Evolutionary conservation across 1,140 invertebrate genomes (phyloP).

Genomic region (Aphelinus certus): DNA sequence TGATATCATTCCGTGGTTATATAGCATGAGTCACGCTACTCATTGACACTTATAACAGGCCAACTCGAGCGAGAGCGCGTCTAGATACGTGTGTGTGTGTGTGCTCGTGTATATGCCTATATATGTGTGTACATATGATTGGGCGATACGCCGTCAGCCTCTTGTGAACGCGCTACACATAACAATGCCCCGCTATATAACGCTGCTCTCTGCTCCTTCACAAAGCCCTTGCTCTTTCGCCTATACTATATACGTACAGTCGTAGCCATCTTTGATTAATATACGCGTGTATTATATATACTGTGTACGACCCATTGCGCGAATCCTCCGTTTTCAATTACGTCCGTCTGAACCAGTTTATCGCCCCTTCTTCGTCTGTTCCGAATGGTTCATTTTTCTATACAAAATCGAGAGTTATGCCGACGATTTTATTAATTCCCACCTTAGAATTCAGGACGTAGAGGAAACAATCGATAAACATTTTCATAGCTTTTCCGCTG

Average conservation of each 20-base stretch:
- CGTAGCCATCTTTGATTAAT: constrained; percentile 6
- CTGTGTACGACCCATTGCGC: no score
- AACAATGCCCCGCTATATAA: constrained; percentile 9
- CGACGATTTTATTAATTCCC: no score
- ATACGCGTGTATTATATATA: no score
- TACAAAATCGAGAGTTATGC: neutral
- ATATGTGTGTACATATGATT: constrained; percentile 15
- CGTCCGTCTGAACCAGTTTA: constrained; percentile 1
- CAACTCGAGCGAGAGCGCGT: neutral
- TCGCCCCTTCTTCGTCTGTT: neutral
- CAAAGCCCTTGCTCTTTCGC: constrained; percentile 32
- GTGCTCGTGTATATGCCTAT: neutral
- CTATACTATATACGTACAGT: neutral
- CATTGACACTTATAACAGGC: constrained; percentile 32
- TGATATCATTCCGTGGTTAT: constrained; percentile 36
- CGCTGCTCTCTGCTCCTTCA: constrained; percentile 1
- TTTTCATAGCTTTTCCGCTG: no score
- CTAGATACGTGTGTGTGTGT: neutral
- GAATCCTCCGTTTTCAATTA: neutral
- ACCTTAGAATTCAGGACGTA: no score
- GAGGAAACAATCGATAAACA: no score
- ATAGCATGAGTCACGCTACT: constrained; percentile 31
- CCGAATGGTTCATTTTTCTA: neutral
- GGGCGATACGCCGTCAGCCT: constrained; percentile 29
- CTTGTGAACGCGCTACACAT: neutral